Conservation (phyloP, 2,797 vertebrate genomes). For the Sus cebifrons region DNA sequence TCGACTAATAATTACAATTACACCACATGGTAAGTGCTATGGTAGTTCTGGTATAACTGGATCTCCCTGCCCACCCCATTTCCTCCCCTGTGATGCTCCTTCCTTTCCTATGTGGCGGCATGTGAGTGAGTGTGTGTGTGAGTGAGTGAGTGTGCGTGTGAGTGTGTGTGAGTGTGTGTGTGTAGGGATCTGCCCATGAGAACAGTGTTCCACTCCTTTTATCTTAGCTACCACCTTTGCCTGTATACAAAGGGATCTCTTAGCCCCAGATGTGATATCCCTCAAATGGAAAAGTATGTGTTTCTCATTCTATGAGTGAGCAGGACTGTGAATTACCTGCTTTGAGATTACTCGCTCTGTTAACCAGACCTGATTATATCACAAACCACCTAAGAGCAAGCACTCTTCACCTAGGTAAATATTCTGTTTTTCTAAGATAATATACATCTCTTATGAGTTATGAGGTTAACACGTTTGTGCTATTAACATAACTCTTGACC, state of each 20-base stretch:
- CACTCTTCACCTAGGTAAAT: neutral
- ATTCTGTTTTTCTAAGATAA: slow-evolving; percentile 27
- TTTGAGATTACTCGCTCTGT: neutral
- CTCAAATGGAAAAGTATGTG: neutral
- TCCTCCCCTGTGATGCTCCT: neutral
- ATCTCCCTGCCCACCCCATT: neutral
- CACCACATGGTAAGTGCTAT: neutral
- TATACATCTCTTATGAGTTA: neutral
- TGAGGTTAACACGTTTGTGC: neutral
- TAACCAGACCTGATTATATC: neutral
- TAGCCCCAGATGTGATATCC: neutral
- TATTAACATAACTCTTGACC: neutral
- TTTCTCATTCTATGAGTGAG: neutral
- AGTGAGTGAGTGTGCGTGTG: neutral
- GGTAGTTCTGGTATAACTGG: neutral
- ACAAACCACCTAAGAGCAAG: neutral
- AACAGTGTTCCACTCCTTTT: neutral
- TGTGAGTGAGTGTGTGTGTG: neutral
- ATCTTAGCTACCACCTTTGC: neutral
- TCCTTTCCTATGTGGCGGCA: too few relatives aligned
- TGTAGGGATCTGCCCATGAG: neutral
- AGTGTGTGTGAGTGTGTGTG: neutral
- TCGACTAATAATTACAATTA: neutral
- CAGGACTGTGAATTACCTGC: neutral
- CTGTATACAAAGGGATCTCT: neutral